Conservation (phyloP, 2,797 vertebrate species). For the Crypturellus tataupa region DNA sequence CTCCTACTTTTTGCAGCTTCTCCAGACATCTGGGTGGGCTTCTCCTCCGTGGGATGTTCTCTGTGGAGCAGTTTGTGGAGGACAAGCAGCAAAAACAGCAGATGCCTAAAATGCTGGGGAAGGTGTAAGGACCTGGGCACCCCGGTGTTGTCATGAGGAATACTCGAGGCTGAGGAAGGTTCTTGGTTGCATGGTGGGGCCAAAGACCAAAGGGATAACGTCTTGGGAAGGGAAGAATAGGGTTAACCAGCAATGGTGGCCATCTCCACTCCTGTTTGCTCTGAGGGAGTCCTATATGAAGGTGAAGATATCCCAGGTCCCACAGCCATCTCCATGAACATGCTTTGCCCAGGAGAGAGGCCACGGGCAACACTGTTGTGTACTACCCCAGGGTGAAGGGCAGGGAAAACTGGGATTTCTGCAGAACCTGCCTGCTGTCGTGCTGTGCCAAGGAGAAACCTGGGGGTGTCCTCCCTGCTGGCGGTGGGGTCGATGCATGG, state of each 20-base stretch:
- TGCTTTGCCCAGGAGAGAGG: neutral
- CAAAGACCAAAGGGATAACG: neutral
- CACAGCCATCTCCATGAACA: too few species aligned
- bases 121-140: neutral
- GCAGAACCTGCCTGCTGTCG: too few species aligned
- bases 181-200: accelerated
- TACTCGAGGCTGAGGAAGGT: too few species aligned
- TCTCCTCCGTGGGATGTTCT: neutral
- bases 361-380: neutral
- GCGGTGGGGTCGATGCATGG: too few species aligned
- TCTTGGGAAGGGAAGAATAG: accelerated
- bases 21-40: constrained; percentile 44
- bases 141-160: neutral
- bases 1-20: neutral
- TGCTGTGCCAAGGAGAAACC: too few species aligned
- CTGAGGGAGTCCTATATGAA: neutral
- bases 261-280: neutral
- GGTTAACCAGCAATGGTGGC: neutral
- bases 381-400: neutral
- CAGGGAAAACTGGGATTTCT: neutral
- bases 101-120: neutral
- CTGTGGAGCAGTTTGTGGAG: neutral
- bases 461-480: too few species aligned
- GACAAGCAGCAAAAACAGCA: neutral
- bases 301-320: neutral